Conservation (phyloP, 2,797 vertebrate species). For the Caiman crocodilus region DNA sequence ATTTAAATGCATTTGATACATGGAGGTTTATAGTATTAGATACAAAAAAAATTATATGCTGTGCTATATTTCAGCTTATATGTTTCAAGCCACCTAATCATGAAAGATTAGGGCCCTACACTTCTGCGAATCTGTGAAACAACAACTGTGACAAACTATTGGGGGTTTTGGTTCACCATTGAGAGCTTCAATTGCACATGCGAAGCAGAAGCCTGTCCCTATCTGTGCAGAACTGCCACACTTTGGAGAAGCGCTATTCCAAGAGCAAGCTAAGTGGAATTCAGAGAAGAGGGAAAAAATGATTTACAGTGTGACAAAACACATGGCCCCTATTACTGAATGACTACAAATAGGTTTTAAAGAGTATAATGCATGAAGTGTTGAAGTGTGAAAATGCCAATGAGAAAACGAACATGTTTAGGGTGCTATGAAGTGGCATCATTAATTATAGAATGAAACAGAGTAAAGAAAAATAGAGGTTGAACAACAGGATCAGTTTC, state of each 20-base stretch:
- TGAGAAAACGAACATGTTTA: slow-evolving; percentile 38
- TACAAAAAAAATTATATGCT: slow-evolving; percentile 62
- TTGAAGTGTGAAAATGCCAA: slow-evolving; percentile 15
- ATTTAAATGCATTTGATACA: slow-evolving; percentile 60
- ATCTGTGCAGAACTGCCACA: slow-evolving; percentile 9
- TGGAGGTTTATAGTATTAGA: slow-evolving; percentile 51
- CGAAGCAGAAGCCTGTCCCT: background rate
- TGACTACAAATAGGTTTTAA: slow-evolving; percentile 13
- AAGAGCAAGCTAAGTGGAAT: slow-evolving; percentile 29
- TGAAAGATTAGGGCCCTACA: slow-evolving; percentile 19
- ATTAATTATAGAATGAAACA: slow-evolving; percentile 40
- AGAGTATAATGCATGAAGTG: background rate
- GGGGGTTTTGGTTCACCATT: background rate
- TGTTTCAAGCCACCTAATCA: slow-evolving; percentile 45
- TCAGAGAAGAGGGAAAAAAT: slow-evolving; percentile 29
- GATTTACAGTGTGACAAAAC: slow-evolving; percentile 21
- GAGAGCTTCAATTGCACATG: background rate
- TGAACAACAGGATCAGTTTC: slow-evolving; percentile 49
- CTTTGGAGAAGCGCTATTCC: background rate
- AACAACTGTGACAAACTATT: slow-evolving; percentile 3
- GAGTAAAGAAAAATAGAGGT: slow-evolving; percentile 45
- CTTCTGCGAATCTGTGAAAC: background rate
- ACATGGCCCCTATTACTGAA: slow-evolving; percentile 17
- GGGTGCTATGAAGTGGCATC: slow-evolving; percentile 12
- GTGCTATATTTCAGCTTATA: slow-evolving; percentile 53